A percentile compares a stretch with the other conserved stretches of the same genome.
These are phyloP conservation scores for Coregonus clupeaformis DNA, from an alignment of 2,113 vertebrate species.

Conservation along the genomic window DNA sequence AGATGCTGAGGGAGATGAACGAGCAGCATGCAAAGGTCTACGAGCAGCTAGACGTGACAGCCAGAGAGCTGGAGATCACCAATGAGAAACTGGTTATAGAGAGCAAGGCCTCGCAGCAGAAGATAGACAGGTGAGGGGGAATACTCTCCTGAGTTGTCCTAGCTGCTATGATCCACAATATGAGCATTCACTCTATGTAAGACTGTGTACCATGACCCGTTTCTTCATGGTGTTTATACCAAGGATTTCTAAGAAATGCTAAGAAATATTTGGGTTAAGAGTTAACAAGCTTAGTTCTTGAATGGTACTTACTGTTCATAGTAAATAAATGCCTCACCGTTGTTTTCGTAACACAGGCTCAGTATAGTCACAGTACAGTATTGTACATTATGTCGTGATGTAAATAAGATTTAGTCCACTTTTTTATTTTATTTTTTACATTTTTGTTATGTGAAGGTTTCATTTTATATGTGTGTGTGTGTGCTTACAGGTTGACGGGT, in stretches of 20 bases:
- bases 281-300: constrained; percentile 10
- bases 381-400: neutral
- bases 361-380: neutral
- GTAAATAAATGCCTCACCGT: constrained; percentile 2
- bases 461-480: neutral
- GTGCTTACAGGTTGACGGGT: constrained; percentile 79
- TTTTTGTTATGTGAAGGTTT: neutral
- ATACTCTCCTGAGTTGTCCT: neutral
- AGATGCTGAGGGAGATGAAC: constrained; percentile 91
- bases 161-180: neutral
- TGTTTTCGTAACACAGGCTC: constrained; percentile 20
- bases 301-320: constrained; percentile 36
- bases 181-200: neutral
- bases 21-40: constrained; percentile 98
- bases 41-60: constrained; percentile 92
- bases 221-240: constrained; percentile 16
- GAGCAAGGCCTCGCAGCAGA: constrained; percentile 94
- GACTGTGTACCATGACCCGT: neutral
- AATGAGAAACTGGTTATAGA: constrained; percentile 95
- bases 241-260: constrained; percentile 4
- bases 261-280: constrained; percentile 14
- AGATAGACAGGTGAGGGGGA: constrained; percentile 85
- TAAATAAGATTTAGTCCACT: neutral
- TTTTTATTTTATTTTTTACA: no score
- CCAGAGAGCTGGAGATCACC: constrained; percentile 90